These are phyloP conservation scores for Microctenopoma lineatum DNA, from an alignment of 2,797 vertebrate genomes.

Conservation along the genomic window DNA sequence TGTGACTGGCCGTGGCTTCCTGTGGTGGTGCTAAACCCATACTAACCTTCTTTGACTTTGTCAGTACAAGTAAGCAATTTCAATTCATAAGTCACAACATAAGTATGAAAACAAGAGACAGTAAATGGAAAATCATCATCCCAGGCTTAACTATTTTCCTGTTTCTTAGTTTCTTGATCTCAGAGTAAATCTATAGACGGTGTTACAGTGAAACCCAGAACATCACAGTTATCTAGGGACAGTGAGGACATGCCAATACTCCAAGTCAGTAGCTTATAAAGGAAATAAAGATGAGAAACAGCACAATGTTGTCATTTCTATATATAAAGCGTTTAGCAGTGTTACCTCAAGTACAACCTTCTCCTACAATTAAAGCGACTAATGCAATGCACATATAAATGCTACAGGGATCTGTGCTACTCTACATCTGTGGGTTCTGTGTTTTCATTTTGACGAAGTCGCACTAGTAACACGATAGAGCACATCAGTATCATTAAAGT, in stretches of 20 bases:
- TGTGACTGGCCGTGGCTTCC: not conserved
- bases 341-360: constrained; percentile 58
- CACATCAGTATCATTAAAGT: constrained; percentile 60
- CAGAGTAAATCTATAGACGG: constrained; percentile 24
- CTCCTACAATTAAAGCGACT: constrained; percentile 60
- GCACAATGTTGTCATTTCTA: constrained; percentile 45
- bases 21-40: not conserved
- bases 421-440: constrained; percentile 67
- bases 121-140: too few species aligned
- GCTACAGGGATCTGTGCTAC: constrained; percentile 65
- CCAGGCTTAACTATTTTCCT: not conserved
- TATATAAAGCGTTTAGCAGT: constrained; percentile 48
- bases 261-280: constrained; percentile 29
- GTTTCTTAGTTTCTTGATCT: constrained; percentile 20
- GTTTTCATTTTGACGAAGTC: constrained; percentile 64
- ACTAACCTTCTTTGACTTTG: constrained; percentile 30
- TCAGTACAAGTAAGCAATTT: constrained; percentile 15
- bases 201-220: constrained; percentile 4
- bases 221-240: constrained; percentile 3
- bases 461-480: constrained; percentile 65
- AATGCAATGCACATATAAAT: constrained; percentile 59
- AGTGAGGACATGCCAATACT: too few species aligned
- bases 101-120: constrained; percentile 15
- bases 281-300: constrained; percentile 33
- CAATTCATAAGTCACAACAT: constrained; percentile 1